Base-by-base conservation (phyloP, 1,140 invertebrate species). In the Drosophila fuyamai region DNA sequence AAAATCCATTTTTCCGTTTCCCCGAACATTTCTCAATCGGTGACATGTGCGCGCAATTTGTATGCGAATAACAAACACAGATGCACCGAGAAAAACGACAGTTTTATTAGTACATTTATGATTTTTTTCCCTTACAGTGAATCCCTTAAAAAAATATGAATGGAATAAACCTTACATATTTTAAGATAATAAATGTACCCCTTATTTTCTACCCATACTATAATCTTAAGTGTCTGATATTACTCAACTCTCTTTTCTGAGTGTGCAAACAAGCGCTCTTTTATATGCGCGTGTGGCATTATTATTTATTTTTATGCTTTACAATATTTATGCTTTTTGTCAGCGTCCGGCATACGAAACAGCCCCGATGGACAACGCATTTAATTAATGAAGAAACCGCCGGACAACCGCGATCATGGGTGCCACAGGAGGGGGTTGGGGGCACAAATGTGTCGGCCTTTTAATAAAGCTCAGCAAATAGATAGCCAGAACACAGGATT, bases 301-400 rank as follows among this genome's bases (percentile, higher is more conserved):
- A 79, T 86, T 88, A 79, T 86, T 88, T 86, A 82, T 82, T 88
- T 86, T 86, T 86, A 86, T 86, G 84, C 83, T 83, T 86, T 83
- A 89, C 79, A 79, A 83, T 88, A 86, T 89, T 86, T 88, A 86
- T 86, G 83, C 67, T 83, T 79, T 89, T 83, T 83, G 83, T 80
- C 76, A 76, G 83, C 79, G 60, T 36, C 36, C 57, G 57, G 83
- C 83, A 88, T 86, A 77, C 76, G 71, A 88, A 86, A 70, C 79
- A 84, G 60, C 46, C 53, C 23, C 36, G 82, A 66, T 60, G 79
- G 78, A 74, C 67, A 72, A 63, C 71, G 83, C 76, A 83, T 86
- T 86, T 86, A 86, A 86, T 86, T 86, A 86, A 88, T 88, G 79
- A 88, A 88, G 79, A 86, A 86, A 83, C 62, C 83, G 63, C 76